Evolutionary conservation across 1,140 invertebrate species (phyloP).

Genomic region (Wiebesia pumilae): DNA sequence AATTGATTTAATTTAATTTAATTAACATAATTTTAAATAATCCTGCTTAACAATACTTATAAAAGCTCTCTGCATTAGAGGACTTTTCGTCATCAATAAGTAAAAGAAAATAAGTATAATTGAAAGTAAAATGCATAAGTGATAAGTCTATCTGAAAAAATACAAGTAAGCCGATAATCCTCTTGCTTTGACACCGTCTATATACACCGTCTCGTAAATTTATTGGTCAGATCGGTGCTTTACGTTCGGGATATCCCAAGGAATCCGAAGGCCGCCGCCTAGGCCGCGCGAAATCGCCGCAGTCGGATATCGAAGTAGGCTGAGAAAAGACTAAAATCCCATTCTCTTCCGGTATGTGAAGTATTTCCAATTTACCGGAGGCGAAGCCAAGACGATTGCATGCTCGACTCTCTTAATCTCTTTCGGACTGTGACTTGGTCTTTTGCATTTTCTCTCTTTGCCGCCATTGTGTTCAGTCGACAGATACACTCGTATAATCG

Average conservation of each 20-base stretch:
- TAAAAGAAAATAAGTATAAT: too few relatives aligned
- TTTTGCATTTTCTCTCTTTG: conserved; percentile 46
- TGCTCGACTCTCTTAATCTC: not conserved
- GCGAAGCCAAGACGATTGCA: conserved; percentile 17
- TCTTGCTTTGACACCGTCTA: too few relatives aligned
- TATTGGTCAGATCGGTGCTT: not conserved
- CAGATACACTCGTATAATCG: not conserved
- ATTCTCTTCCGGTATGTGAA: conserved; percentile 55
- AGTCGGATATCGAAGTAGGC: not conserved
- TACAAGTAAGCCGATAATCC: not conserved
- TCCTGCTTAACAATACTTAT: too few relatives aligned
- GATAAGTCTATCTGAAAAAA: too few relatives aligned
- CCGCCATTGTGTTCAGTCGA: not conserved
- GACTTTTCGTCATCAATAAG: too few relatives aligned
- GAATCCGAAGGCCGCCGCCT: conserved; percentile 9
- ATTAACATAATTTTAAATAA: too few relatives aligned
- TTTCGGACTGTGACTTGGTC: conserved; percentile 42
- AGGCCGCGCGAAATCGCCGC: not conserved
- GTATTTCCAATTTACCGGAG: conserved; percentile 63
- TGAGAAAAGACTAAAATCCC: conserved; percentile 39
- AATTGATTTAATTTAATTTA: too few relatives aligned
- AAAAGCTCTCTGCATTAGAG: too few relatives aligned
- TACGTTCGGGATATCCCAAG: not conserved
- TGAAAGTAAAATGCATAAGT: too few relatives aligned
- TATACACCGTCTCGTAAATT: not conserved